Evolutionary conservation across 2,797 vertebrate species (phyloP).

Genomic region (Ceryle rudis): DNA sequence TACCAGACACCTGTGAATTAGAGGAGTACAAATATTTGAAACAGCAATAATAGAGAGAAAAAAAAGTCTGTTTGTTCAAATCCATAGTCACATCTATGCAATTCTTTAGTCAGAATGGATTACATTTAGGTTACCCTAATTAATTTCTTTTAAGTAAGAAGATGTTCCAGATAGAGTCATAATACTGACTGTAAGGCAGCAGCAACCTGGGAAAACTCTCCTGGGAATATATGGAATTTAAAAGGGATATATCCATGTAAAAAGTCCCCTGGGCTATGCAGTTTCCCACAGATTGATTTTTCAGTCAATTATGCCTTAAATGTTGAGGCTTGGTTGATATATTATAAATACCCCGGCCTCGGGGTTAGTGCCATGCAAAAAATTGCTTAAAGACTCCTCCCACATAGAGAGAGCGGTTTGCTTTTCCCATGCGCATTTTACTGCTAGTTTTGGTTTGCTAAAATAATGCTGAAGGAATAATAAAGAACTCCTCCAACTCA

Average conservation of each 20-base stretch:
- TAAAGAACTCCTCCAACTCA: background rate
- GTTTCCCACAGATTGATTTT: background rate
- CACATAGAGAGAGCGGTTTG: background rate
- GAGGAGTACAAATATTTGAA: background rate
- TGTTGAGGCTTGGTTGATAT: background rate
- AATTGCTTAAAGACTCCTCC: background rate
- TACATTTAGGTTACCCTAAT: background rate
- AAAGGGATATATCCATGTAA: background rate
- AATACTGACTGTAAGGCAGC: background rate
- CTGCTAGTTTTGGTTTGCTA: background rate
- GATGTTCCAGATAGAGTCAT: background rate
- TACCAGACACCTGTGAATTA: background rate
- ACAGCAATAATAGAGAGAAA: background rate
- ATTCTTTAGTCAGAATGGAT: background rate
- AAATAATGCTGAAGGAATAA: background rate
- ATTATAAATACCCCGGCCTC: background rate
- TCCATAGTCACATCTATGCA: background rate
- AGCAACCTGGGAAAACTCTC: background rate
- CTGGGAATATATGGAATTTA: background rate
- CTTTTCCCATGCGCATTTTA: background rate
- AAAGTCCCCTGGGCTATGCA: background rate
- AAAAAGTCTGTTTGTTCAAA: background rate
- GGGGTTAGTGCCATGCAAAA: background rate
- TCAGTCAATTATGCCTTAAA: background rate
- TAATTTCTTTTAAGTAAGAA: background rate